Evolutionary conservation across 2,888 invertebrate genomes (phyloP).

Genomic region (Listrodromus nycthemerus): DNA sequence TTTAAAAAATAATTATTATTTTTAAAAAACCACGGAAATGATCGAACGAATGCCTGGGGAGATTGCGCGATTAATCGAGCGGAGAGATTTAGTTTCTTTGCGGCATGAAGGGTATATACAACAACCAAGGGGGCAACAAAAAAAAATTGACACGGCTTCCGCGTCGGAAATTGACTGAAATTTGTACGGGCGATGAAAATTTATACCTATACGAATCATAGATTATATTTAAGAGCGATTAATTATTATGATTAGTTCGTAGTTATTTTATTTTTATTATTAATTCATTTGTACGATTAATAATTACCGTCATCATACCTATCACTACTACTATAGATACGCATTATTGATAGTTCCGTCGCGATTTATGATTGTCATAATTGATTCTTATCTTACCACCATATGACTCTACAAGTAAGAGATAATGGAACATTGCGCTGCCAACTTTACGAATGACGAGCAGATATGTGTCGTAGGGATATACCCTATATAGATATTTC

Average conservation of each 20-base stretch:
- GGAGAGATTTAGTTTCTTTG: conserved; percentile 67
- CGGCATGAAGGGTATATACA: conserved; percentile 74
- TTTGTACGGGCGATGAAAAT: conserved; percentile 75
- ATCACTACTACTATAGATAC: conserved; percentile 61
- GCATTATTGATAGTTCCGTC: conserved; percentile 57
- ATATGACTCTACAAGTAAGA: conserved; percentile 61
- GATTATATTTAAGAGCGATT: conserved; percentile 63
- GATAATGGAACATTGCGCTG: conserved; percentile 73
- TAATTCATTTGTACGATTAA: conserved; percentile 64
- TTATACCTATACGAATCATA: conserved; percentile 69
- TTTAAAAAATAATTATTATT: conserved; percentile 18
- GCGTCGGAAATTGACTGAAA: conserved; percentile 76
- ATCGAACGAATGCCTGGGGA: conserved; percentile 35
- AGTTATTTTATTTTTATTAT: conserved; percentile 58
- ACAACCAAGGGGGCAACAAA: conserved; percentile 34
- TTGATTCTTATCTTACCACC: conserved; percentile 48
- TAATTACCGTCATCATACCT: conserved; percentile 65
- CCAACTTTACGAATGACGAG: conserved; percentile 71
- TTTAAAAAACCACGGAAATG: conserved; percentile 27
- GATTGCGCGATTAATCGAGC: conserved; percentile 35
- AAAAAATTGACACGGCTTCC: conserved; percentile 52
- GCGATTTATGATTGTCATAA: conserved; percentile 50
- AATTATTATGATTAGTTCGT: conserved; percentile 59
- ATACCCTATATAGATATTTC: conserved; percentile 60
- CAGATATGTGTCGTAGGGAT: conserved; percentile 63